These are phyloP conservation scores for Vireo griseus DNA, from an alignment of 2,797 vertebrate species.

Conservation along the genomic window DNA sequence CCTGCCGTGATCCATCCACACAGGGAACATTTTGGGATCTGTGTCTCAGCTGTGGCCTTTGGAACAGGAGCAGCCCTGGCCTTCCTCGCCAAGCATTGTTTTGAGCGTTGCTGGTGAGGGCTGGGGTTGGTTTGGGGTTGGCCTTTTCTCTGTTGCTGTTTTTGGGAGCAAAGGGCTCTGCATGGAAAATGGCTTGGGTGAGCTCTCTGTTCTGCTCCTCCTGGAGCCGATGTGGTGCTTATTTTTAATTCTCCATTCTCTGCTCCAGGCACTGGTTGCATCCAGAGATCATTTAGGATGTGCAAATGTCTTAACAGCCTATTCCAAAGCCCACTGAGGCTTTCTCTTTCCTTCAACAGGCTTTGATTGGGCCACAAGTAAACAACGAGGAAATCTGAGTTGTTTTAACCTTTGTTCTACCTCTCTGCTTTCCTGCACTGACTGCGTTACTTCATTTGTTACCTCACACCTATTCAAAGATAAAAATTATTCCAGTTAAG, in stretches of 20 bases:
- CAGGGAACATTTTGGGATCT: not conserved
- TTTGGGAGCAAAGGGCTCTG: not conserved
- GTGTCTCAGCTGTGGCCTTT: not conserved
- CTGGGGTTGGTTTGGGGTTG: not conserved
- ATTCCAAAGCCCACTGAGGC: slow-evolving; percentile 25
- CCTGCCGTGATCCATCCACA: not conserved
- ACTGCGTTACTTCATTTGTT: not conserved
- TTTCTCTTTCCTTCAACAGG: slow-evolving; percentile 3
- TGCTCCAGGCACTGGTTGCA: not conserved
- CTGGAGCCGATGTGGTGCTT: not conserved
- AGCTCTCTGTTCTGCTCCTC: slow-evolving; percentile 12
- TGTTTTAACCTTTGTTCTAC: not conserved
- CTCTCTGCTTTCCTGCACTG: not conserved
- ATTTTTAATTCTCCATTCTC: slow-evolving; percentile 19
- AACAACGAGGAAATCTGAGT: not conserved
- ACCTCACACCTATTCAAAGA: not conserved
- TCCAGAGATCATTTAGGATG: slow-evolving; percentile 36
- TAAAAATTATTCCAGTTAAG: not conserved
- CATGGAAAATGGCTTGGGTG: slow-evolving; percentile 41
- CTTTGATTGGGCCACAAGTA: not conserved
- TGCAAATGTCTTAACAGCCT: slow-evolving; percentile 43
- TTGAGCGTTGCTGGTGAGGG: slow-evolving; percentile 6
- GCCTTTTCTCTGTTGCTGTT: not conserved
- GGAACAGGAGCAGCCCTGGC: not conserved
- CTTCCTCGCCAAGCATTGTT: slow-evolving; percentile 45